Evolutionary conservation across 2,888 invertebrate genomes (phyloP), one percentile per base, ranked within the genome.

Genomic region (Phymatocera aterrima): DNA sequence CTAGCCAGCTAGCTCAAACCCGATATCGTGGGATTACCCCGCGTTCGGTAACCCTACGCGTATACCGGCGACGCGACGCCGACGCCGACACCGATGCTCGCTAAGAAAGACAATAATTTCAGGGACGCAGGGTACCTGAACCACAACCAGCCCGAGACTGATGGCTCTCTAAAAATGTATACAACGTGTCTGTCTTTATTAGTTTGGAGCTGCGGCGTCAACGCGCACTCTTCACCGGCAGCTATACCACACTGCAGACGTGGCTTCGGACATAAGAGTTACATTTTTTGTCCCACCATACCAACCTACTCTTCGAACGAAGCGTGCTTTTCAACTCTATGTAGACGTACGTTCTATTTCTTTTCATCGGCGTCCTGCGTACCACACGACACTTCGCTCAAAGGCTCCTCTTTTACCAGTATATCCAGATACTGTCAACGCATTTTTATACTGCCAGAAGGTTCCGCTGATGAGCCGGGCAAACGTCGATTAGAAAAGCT

Each of bases 1-100:
- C 54, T 28, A 68, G 34, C n/a, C n/a, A n/a, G n/a, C n/a, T n/a
- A n/a, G 57, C 40, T 21, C 51, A n/a, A 60, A 40, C 57, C 8
- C 54, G 75, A 75, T 60, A 51, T 75, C 75, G 75, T 75, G 75
- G 75, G 75, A 75, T 75, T 75, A 54, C 75, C 57, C 75, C 57
- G 40, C 75, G 34, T 54, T 8, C 31, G 21, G 3, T 70, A n/a
- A 15, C 40, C 65, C 37, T 3, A 5, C 65, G 37, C 37, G 28
- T 21, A 65, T 54, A 54, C 21, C 21, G n/a, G n/a, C 8, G 6
- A 37, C 34, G 61, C 61, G 15, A n/a, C n/a, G n/a, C n/a, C n/a
- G n/a, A n/a, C n/a, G n/a, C n/a, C n/a, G n/a, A n/a, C n/a, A n/a
- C n/a, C n/a, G n/a, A n/a, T n/a, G n/a, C 60, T 28, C 28, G 18